Base-by-base conservation (phyloP, 2,113 vertebrate genomes). In the Beaufortia kweichowensis region DNA sequence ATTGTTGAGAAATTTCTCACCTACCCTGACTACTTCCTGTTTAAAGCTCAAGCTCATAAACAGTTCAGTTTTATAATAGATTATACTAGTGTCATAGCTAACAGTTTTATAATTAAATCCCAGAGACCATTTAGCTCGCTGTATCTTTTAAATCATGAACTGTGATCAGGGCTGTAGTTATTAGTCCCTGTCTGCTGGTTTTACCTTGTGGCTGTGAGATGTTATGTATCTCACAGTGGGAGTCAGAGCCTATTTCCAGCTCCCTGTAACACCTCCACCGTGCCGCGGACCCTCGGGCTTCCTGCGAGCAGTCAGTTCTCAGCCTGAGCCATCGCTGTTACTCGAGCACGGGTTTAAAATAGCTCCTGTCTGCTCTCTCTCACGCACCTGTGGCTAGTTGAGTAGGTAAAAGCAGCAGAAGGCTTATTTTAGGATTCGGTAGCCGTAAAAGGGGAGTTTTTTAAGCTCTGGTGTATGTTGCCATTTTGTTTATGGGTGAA, bases 161-260 rank as follows among this genome's bases (percentile, higher is more conserved):
- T 21, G 21, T 19, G 55, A n/a, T 56, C 50, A 39, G 31, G 55
- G 14, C 33, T 57, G 56, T 7, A 43, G 70, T 61, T 81, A 65
- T 28, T 33, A 43, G 53, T 55, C n/a, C 26, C 24, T 31, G 59
- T 67, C 61, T 76, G 57, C 56, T 43, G 29, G 50, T 59, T 31
- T 53, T 19, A 23, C 3, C 67, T 71, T 64, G 63, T 39, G 39
- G 63, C 46, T 69, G 41, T 29, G 70, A 74, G 39, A 28, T 17
- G 1, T 6, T 62, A 33, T 61, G 50, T 17, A 28, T 71, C 60
- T 78, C 53, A 15, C 59, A 46, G 75, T 79, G 74, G 76, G 70
- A 79, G 76, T 81, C 46, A 1, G 70, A 71, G 64, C 57, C 65
- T 80, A 80, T 83, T 81, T 83, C 70, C 5, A 61, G 75, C 78